Evolutionary conservation across 2,888 invertebrate species (phyloP).

Genomic region (Oconnorella tubifera): DNA sequence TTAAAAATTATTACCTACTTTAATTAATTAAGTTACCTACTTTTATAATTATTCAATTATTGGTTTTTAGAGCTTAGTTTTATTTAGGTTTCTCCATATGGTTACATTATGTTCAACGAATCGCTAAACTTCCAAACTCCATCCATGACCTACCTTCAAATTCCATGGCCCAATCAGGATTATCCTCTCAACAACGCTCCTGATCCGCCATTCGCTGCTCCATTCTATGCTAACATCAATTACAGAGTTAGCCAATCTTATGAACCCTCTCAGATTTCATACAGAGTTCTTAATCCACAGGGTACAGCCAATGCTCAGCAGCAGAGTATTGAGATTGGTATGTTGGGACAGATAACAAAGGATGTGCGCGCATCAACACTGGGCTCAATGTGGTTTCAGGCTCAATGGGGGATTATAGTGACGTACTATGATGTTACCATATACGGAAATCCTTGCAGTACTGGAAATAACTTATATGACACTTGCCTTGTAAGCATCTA

Average conservation of each 20-base stretch:
- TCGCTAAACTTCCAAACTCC: not conserved
- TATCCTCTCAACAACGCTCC: constrained; percentile 18
- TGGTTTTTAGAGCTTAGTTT: no score
- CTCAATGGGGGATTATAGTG: constrained; percentile 8
- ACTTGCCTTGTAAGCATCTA: not conserved
- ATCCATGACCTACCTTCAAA: constrained; percentile 3
- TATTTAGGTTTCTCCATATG: constrained; percentile 12
- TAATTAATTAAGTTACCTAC: no score
- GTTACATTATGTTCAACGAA: constrained; percentile 6
- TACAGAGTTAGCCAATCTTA: not conserved
- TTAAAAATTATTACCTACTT: no score
- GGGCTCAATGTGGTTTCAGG: constrained; percentile 7
- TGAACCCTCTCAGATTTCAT: constrained; percentile 11
- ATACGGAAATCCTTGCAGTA: not conserved
- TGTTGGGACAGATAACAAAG: constrained; percentile 1
- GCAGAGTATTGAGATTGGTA: constrained; percentile 11
- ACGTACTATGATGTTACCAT: constrained; percentile 15
- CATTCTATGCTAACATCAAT: constrained; percentile 35
- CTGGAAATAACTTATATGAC: not conserved
- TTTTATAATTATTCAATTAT: no score
- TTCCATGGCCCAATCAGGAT: constrained; percentile 14
- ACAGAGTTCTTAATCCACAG: constrained; percentile 5
- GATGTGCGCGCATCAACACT: constrained; percentile 5
- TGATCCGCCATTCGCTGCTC: constrained; percentile 41
- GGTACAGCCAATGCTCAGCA: no score